Percentiles rank a stretch among this genome's conserved stretches.
These are phyloP conservation scores for Falcaria lacertinaria DNA, from an alignment of 2,888 invertebrate species.

Conservation along the genomic window DNA sequence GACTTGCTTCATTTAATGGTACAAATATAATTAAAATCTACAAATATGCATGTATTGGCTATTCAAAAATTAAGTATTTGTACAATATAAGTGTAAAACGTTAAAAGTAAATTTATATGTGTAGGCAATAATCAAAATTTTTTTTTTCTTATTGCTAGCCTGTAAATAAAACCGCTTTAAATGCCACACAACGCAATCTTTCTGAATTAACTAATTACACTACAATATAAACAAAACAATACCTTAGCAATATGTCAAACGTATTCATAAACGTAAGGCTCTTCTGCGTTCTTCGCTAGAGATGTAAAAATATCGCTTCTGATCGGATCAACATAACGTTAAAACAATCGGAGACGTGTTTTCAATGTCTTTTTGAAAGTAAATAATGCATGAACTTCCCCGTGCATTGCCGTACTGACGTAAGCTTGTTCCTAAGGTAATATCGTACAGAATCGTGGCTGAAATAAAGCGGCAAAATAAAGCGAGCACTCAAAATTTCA, in stretches of 20 bases:
- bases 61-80: too few relatives aligned
- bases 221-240: neutral
- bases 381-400: neutral
- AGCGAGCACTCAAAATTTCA: neutral
- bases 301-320: neutral
- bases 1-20: too few relatives aligned
- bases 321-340: neutral
- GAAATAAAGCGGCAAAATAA: neutral
- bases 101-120: too few relatives aligned
- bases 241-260: neutral
- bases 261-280: neutral
- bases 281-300: neutral
- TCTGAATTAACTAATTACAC: too few relatives aligned
- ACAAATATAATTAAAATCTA: too few relatives aligned
- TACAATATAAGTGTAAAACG: too few relatives aligned
- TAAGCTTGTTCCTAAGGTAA: neutral
- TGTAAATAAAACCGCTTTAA: too few relatives aligned
- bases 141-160: too few relatives aligned
- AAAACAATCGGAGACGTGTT: neutral
- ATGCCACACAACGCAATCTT: too few relatives aligned
- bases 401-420: neutral
- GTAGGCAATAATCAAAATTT: too few relatives aligned
- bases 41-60: too few relatives aligned
- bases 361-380: neutral
- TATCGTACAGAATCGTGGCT: neutral